Evolutionary conservation across 2,888 invertebrate species (phyloP).

Genomic region (Nycteola revayana): DNA sequence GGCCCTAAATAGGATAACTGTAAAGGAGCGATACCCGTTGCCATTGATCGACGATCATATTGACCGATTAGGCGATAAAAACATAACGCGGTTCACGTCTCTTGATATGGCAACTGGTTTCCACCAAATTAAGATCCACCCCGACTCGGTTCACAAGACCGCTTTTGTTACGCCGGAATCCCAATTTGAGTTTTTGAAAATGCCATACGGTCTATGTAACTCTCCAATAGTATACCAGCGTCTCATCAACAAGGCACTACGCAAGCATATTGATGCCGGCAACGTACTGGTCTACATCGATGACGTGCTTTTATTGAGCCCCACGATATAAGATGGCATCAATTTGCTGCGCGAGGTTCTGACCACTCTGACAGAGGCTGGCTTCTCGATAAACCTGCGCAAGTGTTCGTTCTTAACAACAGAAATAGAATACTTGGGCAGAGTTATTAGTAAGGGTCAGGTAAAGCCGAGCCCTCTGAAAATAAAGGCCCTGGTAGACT

Average conservation of each 20-base stretch:
- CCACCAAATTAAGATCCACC: constrained; percentile 1
- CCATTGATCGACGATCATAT: constrained; percentile 7
- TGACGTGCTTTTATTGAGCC: background rate
- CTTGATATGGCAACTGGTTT: constrained; percentile 6
- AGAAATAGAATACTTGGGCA: constrained; percentile 11
- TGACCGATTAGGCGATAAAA: constrained; percentile 5
- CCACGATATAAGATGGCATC: background rate
- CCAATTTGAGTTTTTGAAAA: constrained; percentile 5
- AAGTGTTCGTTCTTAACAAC: constrained; percentile 17
- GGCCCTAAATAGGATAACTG: background rate
- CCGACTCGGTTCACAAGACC: background rate
- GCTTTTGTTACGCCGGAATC: constrained; percentile 3
- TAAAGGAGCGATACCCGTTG: constrained; percentile 2
- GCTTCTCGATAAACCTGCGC: constrained; percentile 25
- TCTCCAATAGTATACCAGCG: constrained; percentile 1
- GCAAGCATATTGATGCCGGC: background rate
- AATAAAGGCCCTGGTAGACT: background rate
- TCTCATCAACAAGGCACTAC: background rate
- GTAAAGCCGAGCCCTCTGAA: constrained; percentile 2
- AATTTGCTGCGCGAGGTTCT: background rate
- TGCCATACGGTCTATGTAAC: constrained; percentile 3
- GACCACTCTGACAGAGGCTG: constrained; percentile 8
- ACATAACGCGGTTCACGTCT: too few relatives aligned
- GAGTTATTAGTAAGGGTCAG: constrained; percentile 1
- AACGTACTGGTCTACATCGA: constrained; percentile 1